These are phyloP conservation scores for Hyles lineata DNA, from an alignment of 2,888 invertebrate genomes.

Conservation along the genomic window DNA sequence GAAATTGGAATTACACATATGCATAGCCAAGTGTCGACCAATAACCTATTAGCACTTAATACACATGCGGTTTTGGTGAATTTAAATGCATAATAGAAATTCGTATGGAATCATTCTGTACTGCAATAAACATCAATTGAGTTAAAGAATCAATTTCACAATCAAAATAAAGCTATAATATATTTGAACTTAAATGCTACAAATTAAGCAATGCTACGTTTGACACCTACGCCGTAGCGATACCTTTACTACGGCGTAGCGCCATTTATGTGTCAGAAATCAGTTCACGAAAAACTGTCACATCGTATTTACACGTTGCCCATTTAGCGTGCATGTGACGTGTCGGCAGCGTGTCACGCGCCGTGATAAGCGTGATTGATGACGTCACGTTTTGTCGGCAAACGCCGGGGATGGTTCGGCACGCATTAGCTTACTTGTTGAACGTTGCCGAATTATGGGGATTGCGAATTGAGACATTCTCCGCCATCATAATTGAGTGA, in stretches of 20 bases:
- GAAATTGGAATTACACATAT: slow-evolving; percentile 9
- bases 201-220: not conserved
- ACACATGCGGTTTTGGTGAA: not conserved
- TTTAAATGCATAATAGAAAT: not conserved
- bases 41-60: not conserved
- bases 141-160: not conserved
- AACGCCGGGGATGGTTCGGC: slow-evolving; percentile 39
- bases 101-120: not conserved
- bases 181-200: too few species aligned
- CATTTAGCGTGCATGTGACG: slow-evolving; percentile 49
- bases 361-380: slow-evolving; percentile 79
- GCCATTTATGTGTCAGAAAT: not conserved
- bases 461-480: slow-evolving; percentile 31
- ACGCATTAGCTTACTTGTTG: slow-evolving; percentile 63
- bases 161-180: too few species aligned
- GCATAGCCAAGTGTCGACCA: not conserved
- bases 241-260: slow-evolving; percentile 28
- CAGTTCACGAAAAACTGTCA: slow-evolving; percentile 29
- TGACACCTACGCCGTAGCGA: slow-evolving; percentile 19
- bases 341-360: slow-evolving; percentile 48
- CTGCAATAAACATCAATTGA: not conserved
- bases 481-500: slow-evolving; percentile 34
- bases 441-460: slow-evolving; percentile 38
- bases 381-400: slow-evolving; percentile 61
- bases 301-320: slow-evolving; percentile 32